phyloP scores from a whole-genome alignment of 2,888 invertebrate genomes.

The Apamea monoglypha region DNA sequence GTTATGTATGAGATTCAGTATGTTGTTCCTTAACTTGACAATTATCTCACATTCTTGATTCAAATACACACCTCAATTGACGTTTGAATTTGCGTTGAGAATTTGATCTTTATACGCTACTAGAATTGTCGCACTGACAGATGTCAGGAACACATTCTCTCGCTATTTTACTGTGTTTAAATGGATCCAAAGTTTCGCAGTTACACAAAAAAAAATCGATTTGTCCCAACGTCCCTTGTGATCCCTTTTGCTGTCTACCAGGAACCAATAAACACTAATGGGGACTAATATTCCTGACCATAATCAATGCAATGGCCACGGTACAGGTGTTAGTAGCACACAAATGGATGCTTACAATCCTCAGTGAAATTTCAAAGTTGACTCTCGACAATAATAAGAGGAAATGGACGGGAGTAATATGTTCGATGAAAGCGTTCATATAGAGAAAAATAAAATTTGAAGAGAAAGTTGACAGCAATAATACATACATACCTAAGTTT shows the following conservation, averaged over 20 bases:
- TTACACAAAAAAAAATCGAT: background rate
- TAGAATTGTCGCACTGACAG: too few species aligned
- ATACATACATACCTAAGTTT: background rate
- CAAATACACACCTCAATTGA: too few species aligned
- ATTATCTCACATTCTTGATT: too few species aligned
- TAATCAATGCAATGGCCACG: slow-evolving; percentile 7
- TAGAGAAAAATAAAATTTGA: slow-evolving; percentile 3
- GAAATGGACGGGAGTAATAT: background rate
- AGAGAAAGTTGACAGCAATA: background rate
- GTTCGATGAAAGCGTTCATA: background rate
- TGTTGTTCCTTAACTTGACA: too few species aligned
- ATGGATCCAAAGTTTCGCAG: background rate
- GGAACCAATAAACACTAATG: slow-evolving; percentile 1
- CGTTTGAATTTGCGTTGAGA: too few species aligned
- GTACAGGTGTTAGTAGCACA: slow-evolving; percentile 31
- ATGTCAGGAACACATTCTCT: too few species aligned
- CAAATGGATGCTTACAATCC: slow-evolving; percentile 17
- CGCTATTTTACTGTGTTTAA: too few species aligned
- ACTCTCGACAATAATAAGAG: slow-evolving; percentile 11
- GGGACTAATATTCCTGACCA: slow-evolving; percentile 1
- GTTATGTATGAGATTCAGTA: too few species aligned
- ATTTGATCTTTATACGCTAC: too few species aligned
- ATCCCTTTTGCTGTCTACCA: too few species aligned
- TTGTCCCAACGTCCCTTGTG: too few species aligned
- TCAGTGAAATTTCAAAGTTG: background rate